phyloP scores from a whole-genome alignment of 1,140 invertebrate genomes.

The Drosophila bocqueti region DNA sequence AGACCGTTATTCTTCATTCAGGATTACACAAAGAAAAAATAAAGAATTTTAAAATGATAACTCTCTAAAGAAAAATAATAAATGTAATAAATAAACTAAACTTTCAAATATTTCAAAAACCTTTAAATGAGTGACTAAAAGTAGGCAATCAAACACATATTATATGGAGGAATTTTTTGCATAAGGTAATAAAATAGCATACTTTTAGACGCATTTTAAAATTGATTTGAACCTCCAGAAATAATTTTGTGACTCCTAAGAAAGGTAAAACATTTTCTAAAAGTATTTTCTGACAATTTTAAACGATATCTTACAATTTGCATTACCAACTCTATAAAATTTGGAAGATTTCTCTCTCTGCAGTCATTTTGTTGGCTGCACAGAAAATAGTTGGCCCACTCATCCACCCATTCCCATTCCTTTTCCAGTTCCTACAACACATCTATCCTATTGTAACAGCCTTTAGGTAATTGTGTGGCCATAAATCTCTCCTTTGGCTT shows the following conservation, averaged over 20 bases:
- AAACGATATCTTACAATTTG: not conserved
- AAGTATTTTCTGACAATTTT: too few species aligned
- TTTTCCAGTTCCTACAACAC: not conserved
- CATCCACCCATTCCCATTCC: not conserved
- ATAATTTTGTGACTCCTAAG: too few species aligned
- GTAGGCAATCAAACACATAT: too few species aligned
- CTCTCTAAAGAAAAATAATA: not conserved
- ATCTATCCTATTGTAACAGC: conserved; percentile 32
- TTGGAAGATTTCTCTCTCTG: not conserved
- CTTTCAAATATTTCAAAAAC: too few species aligned
- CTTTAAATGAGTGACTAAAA: too few species aligned
- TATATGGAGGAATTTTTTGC: too few species aligned
- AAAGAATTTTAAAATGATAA: not conserved
- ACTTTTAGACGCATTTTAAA: too few species aligned
- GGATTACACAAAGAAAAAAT: not conserved
- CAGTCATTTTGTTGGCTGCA: conserved; percentile 2
- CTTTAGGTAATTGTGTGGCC: conserved; percentile 64
- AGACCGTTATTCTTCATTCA: conserved; percentile 34
- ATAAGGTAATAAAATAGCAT: too few species aligned
- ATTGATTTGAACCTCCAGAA: too few species aligned
- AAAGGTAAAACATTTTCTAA: not conserved
- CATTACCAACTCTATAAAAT: not conserved
- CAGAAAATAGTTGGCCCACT: conserved; percentile 35
- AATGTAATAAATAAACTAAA: too few species aligned
- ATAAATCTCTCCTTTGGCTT: conserved; percentile 74